phyloP scores from a whole-genome alignment of 2,113 vertebrate genomes.

The Urocolius indicus region DNA sequence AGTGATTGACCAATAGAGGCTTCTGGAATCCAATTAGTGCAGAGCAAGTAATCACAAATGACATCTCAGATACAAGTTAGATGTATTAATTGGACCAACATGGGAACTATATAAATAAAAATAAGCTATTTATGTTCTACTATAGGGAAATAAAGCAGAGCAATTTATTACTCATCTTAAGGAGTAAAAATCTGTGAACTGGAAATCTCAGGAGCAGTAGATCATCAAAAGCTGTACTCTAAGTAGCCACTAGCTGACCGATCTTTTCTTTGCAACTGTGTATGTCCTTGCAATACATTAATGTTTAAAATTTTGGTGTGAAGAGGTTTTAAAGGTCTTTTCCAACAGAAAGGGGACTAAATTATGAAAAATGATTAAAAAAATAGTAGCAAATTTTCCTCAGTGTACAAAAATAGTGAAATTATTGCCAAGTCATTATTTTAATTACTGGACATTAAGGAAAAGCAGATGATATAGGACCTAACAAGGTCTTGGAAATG shows the following conservation, averaged over 20 bases:
- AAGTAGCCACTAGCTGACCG: neutral
- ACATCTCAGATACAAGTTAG: neutral
- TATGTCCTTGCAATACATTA: neutral
- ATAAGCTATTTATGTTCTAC: neutral
- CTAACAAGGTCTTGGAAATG: neutral
- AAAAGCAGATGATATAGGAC: neutral
- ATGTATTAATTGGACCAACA: slow-evolving; percentile 41
- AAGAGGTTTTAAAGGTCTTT: neutral
- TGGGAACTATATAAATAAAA: slow-evolving; percentile 16
- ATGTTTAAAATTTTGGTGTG: neutral
- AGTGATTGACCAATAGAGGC: slow-evolving; percentile 32
- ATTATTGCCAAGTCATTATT: neutral
- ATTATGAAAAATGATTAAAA: too few species aligned
- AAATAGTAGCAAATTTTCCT: neutral
- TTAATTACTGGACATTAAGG: neutral
- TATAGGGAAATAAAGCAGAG: neutral
- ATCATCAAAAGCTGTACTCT: neutral
- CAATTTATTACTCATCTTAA: slow-evolving; percentile 21
- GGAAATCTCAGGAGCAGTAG: neutral
- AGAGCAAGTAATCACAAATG: neutral
- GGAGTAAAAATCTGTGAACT: neutral
- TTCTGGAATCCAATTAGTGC: slow-evolving; percentile 44
- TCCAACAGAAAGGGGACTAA: too few species aligned
- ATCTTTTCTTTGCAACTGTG: neutral
- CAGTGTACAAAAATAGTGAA: neutral